Base-by-base conservation (phyloP, 2,888 invertebrate genomes). In the Acanthococcus lagerstroemiae region DNA sequence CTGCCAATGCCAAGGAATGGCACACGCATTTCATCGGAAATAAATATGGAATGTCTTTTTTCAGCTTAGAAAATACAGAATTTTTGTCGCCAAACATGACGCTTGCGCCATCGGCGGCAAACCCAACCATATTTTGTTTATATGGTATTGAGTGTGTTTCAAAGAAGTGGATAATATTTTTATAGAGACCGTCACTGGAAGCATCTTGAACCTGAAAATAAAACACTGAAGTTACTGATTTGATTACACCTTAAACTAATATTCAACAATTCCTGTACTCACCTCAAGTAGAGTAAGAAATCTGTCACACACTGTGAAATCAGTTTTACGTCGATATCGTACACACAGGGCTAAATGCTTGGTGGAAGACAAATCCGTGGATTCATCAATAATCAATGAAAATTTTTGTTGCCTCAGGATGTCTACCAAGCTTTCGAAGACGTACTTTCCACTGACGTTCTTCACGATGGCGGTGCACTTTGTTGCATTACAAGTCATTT, bases 61-160 rank as follows among this genome's bases (percentile, higher is more conserved):
- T 57, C 9, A 70, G 61, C 9, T 55, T 45, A 26, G 66, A 65
- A 22, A 60, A 58, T 3, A 71, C 30, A 2, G 68, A 71, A 65
- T 71, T 56, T 48, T 69, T 55, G 21, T 27, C 45, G 26, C 69
- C 68, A 66, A 71, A 69, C 70, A 71, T 70, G 25, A 60, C 66
- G 56, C 67, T 70, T n/a, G 71, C 67, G 1, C 70, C 70, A 69
- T 71, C 69, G 5, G 69, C 46, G 9, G 70, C 69, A 46, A 70
- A 70, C 12, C 70, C 69, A 5, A 71, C 67, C 26, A 70, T 48
- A 55, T 70, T 70, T 55, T 48, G 9, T 21, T 54, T 60, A 17
- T 58, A 70, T 22, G 69, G 70, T 48, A 70, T 67, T 19, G 61
- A 65, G 21, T 70, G 55, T 60, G 67, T 55, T 19, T 25, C 24